These are phyloP conservation scores for Sceloporus tristichus DNA, from an alignment of 2,113 vertebrate species.

Conservation along the genomic window DNA sequence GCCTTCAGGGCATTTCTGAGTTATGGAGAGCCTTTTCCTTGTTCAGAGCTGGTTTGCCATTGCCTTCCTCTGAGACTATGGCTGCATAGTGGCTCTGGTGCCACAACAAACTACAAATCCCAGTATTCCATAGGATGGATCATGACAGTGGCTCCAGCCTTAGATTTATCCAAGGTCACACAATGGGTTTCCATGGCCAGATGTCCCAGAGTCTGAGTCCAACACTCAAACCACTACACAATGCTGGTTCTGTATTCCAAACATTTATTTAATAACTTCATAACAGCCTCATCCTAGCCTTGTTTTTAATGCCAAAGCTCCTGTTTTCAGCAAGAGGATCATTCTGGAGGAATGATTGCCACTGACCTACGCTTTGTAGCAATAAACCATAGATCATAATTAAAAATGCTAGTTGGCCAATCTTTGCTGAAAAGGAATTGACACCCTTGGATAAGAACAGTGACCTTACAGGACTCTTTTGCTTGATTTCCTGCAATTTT, in stretches of 20 bases:
- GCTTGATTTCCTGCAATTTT: constrained; percentile 41
- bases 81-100: too few species aligned
- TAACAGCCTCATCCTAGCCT: constrained; percentile 32
- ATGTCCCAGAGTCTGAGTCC: too few species aligned
- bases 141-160: too few species aligned
- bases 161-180: too few species aligned
- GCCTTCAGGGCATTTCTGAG: neutral
- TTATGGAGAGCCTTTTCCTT: too few species aligned
- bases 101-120: too few species aligned
- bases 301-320: constrained; percentile 55
- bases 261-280: constrained; percentile 20
- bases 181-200: too few species aligned
- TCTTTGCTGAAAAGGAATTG: constrained; percentile 27
- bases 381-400: constrained; percentile 42
- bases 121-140: too few species aligned
- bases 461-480: constrained; percentile 44
- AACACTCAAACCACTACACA: too few species aligned
- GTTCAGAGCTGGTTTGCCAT: too few species aligned
- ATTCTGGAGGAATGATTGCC: constrained; percentile 30
- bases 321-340: constrained; percentile 24
- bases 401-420: constrained; percentile 34
- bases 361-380: constrained; percentile 38
- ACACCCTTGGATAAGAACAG: constrained; percentile 29
- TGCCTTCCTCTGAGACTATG: too few species aligned
- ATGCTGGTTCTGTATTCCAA: too few species aligned